Base-by-base conservation (phyloP, 2,797 vertebrate genomes). In the Sebastes steindachneri region DNA sequence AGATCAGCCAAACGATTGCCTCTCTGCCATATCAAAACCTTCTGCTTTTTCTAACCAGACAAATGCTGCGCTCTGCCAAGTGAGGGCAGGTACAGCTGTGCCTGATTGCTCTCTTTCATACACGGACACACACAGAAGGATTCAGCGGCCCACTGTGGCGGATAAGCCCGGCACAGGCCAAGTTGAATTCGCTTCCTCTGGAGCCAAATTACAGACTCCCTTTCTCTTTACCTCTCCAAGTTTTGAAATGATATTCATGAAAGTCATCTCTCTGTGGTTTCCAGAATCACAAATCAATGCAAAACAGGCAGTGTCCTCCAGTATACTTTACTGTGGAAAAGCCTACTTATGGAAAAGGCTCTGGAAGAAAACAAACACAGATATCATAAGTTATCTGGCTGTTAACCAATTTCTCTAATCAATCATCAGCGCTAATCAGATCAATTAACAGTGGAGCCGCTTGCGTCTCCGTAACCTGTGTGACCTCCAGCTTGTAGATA, bases 1-100 rank as follows among this genome's bases (percentile, higher is more conserved):
- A 94, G 88, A 92, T 89, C 78, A 83, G 90, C 90, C 93, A 93
- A 94, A 93, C 87, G 88, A 90, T 88, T 91, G 82, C 80, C 80
- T 89, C 89, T 88, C 86, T 79, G 86, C 90, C 92, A 91, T 87
- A 93, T 92, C 91, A 90, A 85, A 94, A 92, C 91, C 91, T 86
- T 92, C 89, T 93, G 91, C 78, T 92, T 92, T 91, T 91, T 72
- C 19, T 85, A 90, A 89, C 87, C 88, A 84, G 89, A 83, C 83
- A 81, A 91, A 90, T 74, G 88, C 83, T 80, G 84, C 86, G 88
- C 86, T 93, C 90, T 90, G 85, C 87, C 91, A 93, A 90, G 89
- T 84, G 85, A 85, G 79, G 79, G 79, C 88, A 90, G 90, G 85
- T 93, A 90, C 91, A 94, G 91, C 93, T 93, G 89, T 82, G 91